Evolutionary conservation across 92 coral and sea anemone species (phyloP).

Genomic region (Porites cylindrica): DNA sequence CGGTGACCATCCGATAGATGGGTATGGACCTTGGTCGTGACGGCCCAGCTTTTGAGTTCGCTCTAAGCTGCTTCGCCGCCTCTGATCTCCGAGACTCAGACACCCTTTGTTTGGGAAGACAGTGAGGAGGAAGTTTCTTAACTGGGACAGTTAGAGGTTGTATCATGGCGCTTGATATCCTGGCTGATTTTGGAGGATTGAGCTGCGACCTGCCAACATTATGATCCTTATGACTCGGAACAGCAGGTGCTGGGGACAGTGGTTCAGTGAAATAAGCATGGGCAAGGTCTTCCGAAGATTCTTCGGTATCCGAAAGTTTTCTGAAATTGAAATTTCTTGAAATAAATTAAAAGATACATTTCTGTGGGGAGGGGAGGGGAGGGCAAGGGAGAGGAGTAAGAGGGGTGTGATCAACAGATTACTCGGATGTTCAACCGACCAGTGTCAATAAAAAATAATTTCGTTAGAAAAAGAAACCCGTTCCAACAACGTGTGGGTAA

Average conservation of each 20-base stretch:
- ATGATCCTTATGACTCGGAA: slow-evolving; percentile 22
- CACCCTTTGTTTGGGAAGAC: slow-evolving; percentile 56
- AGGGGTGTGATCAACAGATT: not conserved
- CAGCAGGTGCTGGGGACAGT: slow-evolving; percentile 36
- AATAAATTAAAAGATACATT: not conserved
- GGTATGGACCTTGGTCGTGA: slow-evolving; percentile 60
- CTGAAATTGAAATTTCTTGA: not conserved
- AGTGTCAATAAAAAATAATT: no score
- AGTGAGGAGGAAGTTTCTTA: slow-evolving; percentile 63
- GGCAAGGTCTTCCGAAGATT: slow-evolving; percentile 16
- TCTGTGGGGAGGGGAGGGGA: no score
- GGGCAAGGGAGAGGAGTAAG: not conserved
- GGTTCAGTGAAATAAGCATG: slow-evolving; percentile 36
- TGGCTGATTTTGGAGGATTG: slow-evolving; percentile 37
- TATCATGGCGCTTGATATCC: slow-evolving; percentile 48
- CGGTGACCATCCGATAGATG: slow-evolving; percentile 70
- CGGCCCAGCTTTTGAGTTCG: slow-evolving; percentile 48
- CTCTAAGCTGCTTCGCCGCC: slow-evolving; percentile 80
- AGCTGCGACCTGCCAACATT: slow-evolving; percentile 15
- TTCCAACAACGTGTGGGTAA: no score
- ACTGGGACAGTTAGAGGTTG: slow-evolving; percentile 89
- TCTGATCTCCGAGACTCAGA: slow-evolving; percentile 84
- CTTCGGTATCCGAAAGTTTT: slow-evolving; percentile 21
- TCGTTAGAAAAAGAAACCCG: no score
- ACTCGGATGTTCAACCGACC: no score